Conservation (phyloP, 2,113 vertebrate genomes). For the Myodes glareolus region DNA sequence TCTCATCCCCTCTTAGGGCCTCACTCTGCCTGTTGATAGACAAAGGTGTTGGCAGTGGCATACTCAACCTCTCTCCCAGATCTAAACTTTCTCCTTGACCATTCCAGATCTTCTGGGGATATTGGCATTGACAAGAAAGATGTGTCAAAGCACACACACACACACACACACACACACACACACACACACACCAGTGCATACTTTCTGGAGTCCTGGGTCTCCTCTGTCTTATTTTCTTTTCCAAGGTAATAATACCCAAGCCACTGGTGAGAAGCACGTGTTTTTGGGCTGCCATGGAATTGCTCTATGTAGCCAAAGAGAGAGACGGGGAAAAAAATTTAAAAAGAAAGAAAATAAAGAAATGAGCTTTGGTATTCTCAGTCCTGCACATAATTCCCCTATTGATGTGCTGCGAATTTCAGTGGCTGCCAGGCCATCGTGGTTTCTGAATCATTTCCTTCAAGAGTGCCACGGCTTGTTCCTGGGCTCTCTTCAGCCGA, state of each 20-base stretch:
- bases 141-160: background rate
- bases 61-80: too few relatives aligned
- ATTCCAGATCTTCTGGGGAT: background rate
- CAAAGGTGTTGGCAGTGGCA: background rate
- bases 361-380: slow-evolving; percentile 80
- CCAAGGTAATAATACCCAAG: slow-evolving; percentile 64
- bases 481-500: slow-evolving; percentile 43
- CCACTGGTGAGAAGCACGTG: slow-evolving; percentile 85
- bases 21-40: slow-evolving; percentile 27
- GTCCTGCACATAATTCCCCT: slow-evolving; percentile 83
- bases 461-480: slow-evolving; percentile 77
- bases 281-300: slow-evolving; percentile 77
- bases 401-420: slow-evolving; percentile 85
- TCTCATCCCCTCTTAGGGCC: background rate
- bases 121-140: background rate
- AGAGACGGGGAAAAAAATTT: background rate
- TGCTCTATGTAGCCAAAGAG: slow-evolving; percentile 67
- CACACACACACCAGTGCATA: background rate
- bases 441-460: slow-evolving; percentile 88
- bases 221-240: slow-evolving; percentile 50
- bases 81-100: background rate
- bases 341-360: slow-evolving; percentile 60
- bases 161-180: background rate
- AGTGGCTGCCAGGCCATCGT: slow-evolving; percentile 72
- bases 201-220: background rate